phyloP scores from a whole-genome alignment of 2,113 vertebrate species.

The Ceratotherium simum region DNA sequence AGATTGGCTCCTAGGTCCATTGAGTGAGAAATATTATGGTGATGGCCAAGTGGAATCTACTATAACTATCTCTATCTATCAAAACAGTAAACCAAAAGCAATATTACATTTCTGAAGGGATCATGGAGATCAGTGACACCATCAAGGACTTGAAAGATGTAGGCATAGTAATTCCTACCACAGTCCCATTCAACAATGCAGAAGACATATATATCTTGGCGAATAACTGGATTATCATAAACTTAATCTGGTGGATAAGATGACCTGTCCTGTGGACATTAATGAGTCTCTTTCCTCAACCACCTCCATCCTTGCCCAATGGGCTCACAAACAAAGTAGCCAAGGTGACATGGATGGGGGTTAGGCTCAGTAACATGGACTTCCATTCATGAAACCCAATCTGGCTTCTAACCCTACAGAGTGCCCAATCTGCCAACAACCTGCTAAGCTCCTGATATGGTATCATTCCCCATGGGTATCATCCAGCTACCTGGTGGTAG shows the following conservation, averaged over 20 bases:
- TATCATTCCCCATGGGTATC: background rate
- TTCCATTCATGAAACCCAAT: background rate
- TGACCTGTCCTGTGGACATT: background rate
- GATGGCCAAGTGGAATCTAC: background rate
- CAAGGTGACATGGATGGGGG: background rate
- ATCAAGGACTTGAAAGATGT: background rate
- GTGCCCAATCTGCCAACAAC: background rate
- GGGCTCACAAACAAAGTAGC: background rate
- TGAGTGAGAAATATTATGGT: background rate
- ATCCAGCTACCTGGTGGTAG: background rate
- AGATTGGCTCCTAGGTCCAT: background rate
- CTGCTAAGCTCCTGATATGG: background rate
- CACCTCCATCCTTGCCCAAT: background rate
- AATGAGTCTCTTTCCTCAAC: background rate
- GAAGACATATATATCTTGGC: background rate
- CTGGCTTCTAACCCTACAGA: background rate
- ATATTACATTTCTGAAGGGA: background rate
- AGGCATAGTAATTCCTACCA: background rate
- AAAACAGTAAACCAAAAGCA: background rate
- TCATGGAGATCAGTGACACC: background rate
- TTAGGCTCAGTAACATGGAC: background rate
- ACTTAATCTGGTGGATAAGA: background rate
- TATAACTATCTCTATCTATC: background rate
- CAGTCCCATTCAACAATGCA: background rate
- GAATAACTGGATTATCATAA: background rate